Base-by-base conservation (phyloP, 2,113 vertebrate genomes). In the Talpa occidentalis region DNA sequence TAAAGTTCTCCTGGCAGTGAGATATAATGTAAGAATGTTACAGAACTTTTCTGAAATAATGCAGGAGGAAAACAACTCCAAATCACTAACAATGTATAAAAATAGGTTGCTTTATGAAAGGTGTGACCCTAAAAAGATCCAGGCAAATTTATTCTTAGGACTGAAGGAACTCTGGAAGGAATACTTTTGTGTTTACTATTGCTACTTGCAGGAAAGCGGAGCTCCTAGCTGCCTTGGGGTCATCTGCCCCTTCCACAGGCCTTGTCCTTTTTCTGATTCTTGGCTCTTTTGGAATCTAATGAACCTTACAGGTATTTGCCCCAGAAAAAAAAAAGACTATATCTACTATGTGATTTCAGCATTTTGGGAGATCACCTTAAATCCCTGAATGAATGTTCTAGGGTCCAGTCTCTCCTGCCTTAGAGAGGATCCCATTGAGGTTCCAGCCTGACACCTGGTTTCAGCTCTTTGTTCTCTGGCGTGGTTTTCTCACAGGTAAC, bases 381-480 rank as follows among this genome's bases (percentile, higher is more conserved):
- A 10, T 35, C 60, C 9, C 2, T 32, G 22, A 1, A 0, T 4
- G 5, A n/a, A 24, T 11, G 37, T 5, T 10, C 10, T 4, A 0
- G 30, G 17, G 3, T 26, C 15, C 32, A 0, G 59, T 16, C 56
- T 14, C 10, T 17, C 1, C 0, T 32, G 62, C 11, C 47, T 37
- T 54, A 1, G 8, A n/a, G 19, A 52, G 11, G 19, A 10, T 44
- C 9, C 2, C 0, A 3, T 0, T 10, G 10, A 40, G 12, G 9
- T 11, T n/a, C 21, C 10, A 1, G 14, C 69, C 7, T 14, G 47
- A 54, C 37, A 3, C 44, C 73, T 32, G 0, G 5, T 28, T 17
- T 54, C 40, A 30, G 7, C 17, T 17, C 42, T 42, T n/a, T 19
- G 8, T 37, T 49, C 40, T 24, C 47, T 54, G 5, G 14, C 19